phyloP scores from a whole-genome alignment of 2,113 vertebrate genomes.

The Elanus axillaris region DNA sequence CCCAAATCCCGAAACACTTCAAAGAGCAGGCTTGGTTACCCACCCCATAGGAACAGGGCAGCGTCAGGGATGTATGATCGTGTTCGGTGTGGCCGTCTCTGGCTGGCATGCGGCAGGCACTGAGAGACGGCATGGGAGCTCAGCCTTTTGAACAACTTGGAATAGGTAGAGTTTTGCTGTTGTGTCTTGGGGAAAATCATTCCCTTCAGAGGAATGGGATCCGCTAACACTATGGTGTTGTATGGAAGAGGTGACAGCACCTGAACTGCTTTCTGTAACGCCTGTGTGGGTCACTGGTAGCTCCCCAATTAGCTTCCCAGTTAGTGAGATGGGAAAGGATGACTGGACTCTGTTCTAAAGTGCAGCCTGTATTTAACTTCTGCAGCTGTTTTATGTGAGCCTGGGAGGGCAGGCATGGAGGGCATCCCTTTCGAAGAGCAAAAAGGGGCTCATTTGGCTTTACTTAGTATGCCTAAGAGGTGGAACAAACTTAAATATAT shows the following conservation, averaged over 20 bases:
- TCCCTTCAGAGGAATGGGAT: background rate
- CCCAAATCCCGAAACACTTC: background rate
- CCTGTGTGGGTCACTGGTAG: background rate
- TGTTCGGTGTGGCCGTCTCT: background rate
- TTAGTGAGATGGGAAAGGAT: background rate
- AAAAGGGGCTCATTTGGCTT: background rate
- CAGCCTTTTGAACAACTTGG: background rate
- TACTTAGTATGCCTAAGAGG: background rate
- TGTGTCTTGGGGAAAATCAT: background rate
- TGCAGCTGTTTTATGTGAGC: background rate
- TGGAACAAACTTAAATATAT: background rate
- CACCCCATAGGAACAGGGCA: too few species aligned
- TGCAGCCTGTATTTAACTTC: background rate
- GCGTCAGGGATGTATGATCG: rapidly evolving
- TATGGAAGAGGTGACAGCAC: background rate
- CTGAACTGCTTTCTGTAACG: background rate
- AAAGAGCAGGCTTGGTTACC: background rate
- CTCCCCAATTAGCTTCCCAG: background rate
- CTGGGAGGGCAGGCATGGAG: background rate
- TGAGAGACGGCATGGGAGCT: rapidly evolving
- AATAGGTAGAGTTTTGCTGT: background rate
- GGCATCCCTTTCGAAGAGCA: background rate
- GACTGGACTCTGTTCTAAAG: background rate
- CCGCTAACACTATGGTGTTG: rapidly evolving
- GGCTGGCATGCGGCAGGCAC: background rate